A percentile compares a stretch with the other conserved stretches of the same genome.
Conservation (phyloP, 2,888 invertebrate genomes). For the Glyphotaelius pellucidus region DNA sequence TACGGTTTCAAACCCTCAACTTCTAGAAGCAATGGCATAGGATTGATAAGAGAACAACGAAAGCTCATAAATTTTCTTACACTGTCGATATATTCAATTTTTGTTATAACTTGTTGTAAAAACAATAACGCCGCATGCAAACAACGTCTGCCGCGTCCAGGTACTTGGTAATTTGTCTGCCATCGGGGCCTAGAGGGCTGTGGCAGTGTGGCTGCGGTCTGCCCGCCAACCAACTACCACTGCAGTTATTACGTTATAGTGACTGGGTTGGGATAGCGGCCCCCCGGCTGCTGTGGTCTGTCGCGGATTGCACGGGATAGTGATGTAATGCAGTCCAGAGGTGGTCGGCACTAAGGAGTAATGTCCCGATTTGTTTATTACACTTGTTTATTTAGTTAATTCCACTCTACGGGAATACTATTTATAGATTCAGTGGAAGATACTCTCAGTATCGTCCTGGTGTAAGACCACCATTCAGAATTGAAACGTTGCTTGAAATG, state of each 20-base stretch:
- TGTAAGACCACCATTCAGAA: no score
- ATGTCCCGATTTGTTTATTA: neutral
- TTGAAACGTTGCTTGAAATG: no score
- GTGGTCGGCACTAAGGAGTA: neutral
- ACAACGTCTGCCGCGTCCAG: neutral
- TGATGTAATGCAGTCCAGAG: neutral
- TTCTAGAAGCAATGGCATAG: no score
- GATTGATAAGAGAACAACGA: neutral
- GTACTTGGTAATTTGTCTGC: neutral
- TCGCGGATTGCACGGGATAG: neutral
- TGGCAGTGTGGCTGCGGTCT: neutral
- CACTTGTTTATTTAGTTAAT: no score
- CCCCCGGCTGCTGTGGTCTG: slow-evolving; percentile 10
- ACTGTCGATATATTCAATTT: neutral
- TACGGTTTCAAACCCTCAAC: no score
- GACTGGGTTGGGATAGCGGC: slow-evolving; percentile 16
- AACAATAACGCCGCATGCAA: neutral
- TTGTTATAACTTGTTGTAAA: neutral
- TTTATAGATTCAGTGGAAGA: no score
- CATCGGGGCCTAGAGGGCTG: neutral
- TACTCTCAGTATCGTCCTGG: no score
- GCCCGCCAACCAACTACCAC: no score
- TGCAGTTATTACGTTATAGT: slow-evolving; percentile 9
- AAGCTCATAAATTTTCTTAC: neutral
- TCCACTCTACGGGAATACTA: no score